Percentiles rank a stretch among this genome's conserved stretches.
phyloP scores from a whole-genome alignment of 2,113 vertebrate genomes.

The Oncorhynchus kisutch region DNA sequence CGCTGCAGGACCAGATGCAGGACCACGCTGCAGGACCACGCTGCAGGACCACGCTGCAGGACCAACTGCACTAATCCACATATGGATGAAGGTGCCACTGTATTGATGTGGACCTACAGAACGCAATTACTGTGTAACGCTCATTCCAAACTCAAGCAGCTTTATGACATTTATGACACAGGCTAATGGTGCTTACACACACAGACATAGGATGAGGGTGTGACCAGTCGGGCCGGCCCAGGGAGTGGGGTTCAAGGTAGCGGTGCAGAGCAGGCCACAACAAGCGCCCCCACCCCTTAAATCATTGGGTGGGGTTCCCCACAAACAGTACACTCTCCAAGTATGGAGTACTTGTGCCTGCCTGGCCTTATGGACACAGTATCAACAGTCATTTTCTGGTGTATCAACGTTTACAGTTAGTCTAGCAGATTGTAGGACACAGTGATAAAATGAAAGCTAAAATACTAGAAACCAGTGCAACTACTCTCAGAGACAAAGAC shows the following conservation, averaged over 20 bases:
- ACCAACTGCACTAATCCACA: background rate
- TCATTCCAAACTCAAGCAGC: conserved; percentile 1
- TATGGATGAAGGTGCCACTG: background rate
- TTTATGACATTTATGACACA: conserved; percentile 3
- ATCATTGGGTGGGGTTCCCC: background rate
- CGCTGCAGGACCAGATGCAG: background rate
- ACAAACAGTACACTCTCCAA: background rate
- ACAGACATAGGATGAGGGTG: background rate
- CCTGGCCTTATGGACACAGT: too few relatives aligned
- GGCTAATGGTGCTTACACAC: conserved; percentile 12
- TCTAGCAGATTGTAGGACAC: background rate
- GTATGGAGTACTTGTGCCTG: too few relatives aligned
- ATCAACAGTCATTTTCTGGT: too few relatives aligned
- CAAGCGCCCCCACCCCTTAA: background rate
- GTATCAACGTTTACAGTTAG: too few relatives aligned
- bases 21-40: background rate
- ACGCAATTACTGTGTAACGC: background rate
- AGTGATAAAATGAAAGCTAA: background rate
- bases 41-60: background rate
- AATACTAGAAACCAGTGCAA: background rate
- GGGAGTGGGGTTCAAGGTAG: background rate
- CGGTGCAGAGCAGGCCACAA: background rate
- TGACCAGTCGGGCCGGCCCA: background rate
- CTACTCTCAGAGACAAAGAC: background rate
- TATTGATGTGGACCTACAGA: background rate